Evolutionary conservation across 1,140 invertebrate species (phyloP).

Genomic region (Apis dorsata): DNA sequence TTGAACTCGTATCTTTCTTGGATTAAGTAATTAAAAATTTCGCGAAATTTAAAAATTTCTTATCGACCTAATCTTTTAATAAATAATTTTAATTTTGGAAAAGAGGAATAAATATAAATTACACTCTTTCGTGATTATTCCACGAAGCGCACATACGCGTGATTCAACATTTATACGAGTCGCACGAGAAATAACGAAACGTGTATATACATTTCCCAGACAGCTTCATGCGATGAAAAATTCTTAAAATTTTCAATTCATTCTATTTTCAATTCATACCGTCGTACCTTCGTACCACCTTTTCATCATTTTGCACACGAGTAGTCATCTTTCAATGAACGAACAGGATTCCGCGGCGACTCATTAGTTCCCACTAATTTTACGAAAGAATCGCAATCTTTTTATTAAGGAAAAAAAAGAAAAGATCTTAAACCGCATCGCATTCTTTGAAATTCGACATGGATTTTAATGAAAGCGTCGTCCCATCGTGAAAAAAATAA

Average conservation of each 20-base stretch:
- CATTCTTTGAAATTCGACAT: neutral
- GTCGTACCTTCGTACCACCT: no score
- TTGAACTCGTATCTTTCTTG: no score
- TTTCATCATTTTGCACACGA: neutral
- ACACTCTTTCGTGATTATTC: no score
- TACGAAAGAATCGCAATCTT: constrained; percentile 13
- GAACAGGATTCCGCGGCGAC: neutral
- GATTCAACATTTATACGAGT: no score
- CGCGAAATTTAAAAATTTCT: no score
- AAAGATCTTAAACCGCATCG: neutral
- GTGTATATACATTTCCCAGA: no score
- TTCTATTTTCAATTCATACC: neutral
- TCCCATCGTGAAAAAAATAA: constrained; percentile 21
- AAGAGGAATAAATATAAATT: no score
- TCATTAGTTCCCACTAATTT: constrained; percentile 38
- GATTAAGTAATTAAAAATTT: no score
- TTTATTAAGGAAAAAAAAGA: neutral
- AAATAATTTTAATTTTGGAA: no score
- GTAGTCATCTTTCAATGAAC: constrained; percentile 7
- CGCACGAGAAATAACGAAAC: no score
- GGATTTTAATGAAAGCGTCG: constrained; percentile 41
- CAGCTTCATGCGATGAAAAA: neutral
- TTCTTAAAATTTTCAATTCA: neutral
- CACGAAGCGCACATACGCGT: no score
- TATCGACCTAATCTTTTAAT: no score